Evolutionary conservation across 2,888 invertebrate genomes (phyloP).

Genomic region (Danaus chrysippus): DNA sequence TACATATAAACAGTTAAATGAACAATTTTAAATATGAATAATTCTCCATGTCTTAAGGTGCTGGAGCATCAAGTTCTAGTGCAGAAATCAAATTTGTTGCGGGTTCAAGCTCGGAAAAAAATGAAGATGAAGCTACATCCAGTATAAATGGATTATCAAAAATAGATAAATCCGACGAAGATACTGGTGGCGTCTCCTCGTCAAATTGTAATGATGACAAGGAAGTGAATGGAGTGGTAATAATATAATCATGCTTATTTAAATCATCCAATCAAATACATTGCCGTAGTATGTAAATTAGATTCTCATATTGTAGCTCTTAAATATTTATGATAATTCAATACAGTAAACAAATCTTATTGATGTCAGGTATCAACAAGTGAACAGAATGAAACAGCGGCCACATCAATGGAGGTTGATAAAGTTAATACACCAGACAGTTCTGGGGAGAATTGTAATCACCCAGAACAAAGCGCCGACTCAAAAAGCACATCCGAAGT

Average conservation of each 20-base stretch:
- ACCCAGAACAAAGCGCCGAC: slow-evolving; percentile 66
- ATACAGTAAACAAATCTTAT: not conserved
- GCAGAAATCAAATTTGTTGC: slow-evolving; percentile 53
- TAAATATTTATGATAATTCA: not conserved
- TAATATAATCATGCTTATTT: slow-evolving; percentile 1
- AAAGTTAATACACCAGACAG: slow-evolving; percentile 66
- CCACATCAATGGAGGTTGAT: slow-evolving; percentile 51
- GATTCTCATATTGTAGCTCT: too few relatives aligned
- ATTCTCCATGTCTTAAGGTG: slow-evolving; percentile 34
- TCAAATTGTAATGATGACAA: slow-evolving; percentile 67
- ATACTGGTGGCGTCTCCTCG: slow-evolving; percentile 72
- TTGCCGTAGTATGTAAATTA: too few relatives aligned
- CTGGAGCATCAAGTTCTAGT: slow-evolving; percentile 58
- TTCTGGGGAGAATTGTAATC: slow-evolving; percentile 63
- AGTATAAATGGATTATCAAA: slow-evolving; percentile 55
- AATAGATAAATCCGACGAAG: slow-evolving; percentile 55
- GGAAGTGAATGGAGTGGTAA: slow-evolving; percentile 69
- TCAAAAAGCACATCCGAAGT: slow-evolving; percentile 44
- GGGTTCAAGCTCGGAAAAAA: slow-evolving; percentile 61
- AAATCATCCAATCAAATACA: not conserved
- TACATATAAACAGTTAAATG: slow-evolving; percentile 13
- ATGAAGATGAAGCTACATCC: slow-evolving; percentile 51
- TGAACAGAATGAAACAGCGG: slow-evolving; percentile 49
- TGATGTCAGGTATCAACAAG: slow-evolving; percentile 67
- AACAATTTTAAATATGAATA: not conserved